These are phyloP conservation scores for Leuctra nigra DNA, from an alignment of 2,888 invertebrate genomes.

Conservation along the genomic window DNA sequence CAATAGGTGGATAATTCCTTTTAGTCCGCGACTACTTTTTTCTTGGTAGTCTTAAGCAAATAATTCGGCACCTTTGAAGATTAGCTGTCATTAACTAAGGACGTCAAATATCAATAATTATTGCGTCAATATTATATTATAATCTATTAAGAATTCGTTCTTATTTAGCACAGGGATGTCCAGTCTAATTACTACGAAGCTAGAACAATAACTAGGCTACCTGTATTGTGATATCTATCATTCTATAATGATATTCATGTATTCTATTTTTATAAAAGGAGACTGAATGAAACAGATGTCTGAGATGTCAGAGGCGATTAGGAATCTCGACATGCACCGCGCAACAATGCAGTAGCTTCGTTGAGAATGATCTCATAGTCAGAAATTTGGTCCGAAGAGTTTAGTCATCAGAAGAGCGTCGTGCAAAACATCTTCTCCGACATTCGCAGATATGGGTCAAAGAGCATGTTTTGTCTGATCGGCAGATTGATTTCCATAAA, in stretches of 20 bases:
- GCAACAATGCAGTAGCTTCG: neutral
- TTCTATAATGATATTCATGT: neutral
- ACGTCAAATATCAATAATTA: neutral
- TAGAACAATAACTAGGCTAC: neutral
- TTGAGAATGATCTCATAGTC: too few species aligned
- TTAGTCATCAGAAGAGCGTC: too few species aligned
- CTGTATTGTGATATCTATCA: neutral
- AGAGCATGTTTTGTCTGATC: too few species aligned
- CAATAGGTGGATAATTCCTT: too few species aligned
- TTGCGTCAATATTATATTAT: neutral
- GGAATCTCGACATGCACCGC: neutral
- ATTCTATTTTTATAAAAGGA: neutral
- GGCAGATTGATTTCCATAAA: too few species aligned
- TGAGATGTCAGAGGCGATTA: neutral
- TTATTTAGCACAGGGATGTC: conserved; percentile 9
- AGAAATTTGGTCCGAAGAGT: too few species aligned
- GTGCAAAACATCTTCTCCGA: too few species aligned
- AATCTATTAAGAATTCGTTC: neutral
- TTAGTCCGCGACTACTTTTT: too few species aligned
- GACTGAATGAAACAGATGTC: neutral
- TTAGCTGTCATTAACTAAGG: neutral
- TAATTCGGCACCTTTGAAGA: neutral
- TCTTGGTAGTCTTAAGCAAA: too few species aligned
- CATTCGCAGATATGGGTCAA: too few species aligned
- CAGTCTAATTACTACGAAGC: neutral